phyloP scores from a whole-genome alignment of 1,140 invertebrate genomes.

The Babylonia areolata region DNA sequence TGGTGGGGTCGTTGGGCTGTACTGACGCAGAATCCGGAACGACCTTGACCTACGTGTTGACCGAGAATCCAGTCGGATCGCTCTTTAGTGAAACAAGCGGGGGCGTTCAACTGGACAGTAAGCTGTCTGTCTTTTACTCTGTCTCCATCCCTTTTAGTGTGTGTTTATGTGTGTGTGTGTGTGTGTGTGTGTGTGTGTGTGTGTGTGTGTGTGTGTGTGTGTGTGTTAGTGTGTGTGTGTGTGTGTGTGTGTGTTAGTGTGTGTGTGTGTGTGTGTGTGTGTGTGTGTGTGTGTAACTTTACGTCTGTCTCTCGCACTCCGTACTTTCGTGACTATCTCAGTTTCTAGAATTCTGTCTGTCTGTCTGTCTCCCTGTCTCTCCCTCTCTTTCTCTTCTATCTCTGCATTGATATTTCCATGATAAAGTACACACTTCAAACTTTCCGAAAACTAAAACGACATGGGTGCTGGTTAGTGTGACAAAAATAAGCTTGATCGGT shows the following conservation, averaged over 20 bases:
- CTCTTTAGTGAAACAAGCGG: conserved; percentile 40
- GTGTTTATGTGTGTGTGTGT: too few species aligned
- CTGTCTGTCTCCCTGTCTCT: not conserved
- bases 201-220: not conserved
- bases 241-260: too few species aligned
- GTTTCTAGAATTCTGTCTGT: not conserved
- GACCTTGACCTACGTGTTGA: conserved; percentile 54
- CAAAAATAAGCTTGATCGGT: too few species aligned
- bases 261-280: too few species aligned
- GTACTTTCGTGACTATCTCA: too few species aligned
- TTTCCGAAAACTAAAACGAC: too few species aligned
- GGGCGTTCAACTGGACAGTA: conserved; percentile 27
- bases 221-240: not conserved
- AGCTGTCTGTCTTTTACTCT: not conserved
- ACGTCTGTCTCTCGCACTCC: too few species aligned
- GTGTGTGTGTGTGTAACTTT: too few species aligned
- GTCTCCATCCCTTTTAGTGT: not conserved
- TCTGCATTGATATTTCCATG: too few species aligned
- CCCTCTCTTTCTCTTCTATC: not conserved
- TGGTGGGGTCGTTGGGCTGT: conserved; percentile 55
- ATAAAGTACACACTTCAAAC: too few species aligned
- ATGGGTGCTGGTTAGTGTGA: too few species aligned
- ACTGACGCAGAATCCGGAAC: conserved; percentile 54
- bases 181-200: not conserved
- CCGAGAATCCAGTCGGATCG: conserved; percentile 48